phyloP scores from a whole-genome alignment of 2,797 vertebrate genomes.

The Falco peregrinus region DNA sequence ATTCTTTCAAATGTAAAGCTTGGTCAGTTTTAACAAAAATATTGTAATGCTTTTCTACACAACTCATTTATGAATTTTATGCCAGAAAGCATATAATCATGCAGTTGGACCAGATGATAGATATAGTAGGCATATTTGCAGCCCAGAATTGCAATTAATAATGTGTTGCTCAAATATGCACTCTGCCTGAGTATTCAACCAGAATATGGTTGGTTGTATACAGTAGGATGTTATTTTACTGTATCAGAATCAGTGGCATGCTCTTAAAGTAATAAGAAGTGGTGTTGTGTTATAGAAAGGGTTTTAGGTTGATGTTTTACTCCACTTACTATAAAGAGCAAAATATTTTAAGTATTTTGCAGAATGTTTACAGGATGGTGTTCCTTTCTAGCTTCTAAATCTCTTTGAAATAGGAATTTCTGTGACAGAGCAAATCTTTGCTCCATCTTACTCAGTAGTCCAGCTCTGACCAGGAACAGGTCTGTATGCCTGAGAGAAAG shows the following conservation, averaged over 20 bases:
- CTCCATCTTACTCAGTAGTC: background rate
- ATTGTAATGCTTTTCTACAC: background rate
- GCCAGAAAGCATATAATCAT: background rate
- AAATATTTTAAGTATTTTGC: background rate
- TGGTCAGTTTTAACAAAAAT: background rate
- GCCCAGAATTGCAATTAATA: background rate
- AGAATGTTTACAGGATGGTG: accelerated
- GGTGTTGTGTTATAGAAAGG: background rate
- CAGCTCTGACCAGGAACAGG: background rate
- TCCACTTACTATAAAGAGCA: background rate
- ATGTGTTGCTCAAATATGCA: background rate
- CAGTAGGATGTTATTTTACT: background rate
- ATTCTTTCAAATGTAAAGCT: background rate
- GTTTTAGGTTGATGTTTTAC: background rate
- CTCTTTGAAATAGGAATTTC: background rate
- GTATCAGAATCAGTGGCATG: background rate
- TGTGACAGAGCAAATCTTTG: background rate
- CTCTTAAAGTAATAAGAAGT: background rate
- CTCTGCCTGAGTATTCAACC: background rate
- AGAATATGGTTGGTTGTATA: background rate
- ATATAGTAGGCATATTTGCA: background rate
- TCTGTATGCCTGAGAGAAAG: background rate
- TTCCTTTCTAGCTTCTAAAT: background rate
- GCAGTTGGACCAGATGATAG: background rate
- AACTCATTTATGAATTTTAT: background rate